Evolutionary conservation across 2,113 vertebrate genomes (phyloP), one percentile per base, ranked within the genome.

Genomic region (Origma solitaria): DNA sequence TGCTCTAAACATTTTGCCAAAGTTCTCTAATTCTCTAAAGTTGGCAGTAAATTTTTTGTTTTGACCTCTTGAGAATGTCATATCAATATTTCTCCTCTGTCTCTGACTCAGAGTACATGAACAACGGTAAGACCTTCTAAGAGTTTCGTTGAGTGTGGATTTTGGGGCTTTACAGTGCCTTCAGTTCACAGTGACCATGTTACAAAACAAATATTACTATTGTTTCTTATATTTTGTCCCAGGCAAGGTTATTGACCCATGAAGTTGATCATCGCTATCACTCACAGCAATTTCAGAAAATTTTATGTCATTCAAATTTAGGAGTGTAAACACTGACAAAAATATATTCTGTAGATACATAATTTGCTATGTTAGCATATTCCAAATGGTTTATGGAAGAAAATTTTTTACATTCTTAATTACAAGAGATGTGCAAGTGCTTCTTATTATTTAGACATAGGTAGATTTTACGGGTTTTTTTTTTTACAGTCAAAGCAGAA

Each of bases 141-240:
- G 60, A 65, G 11, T 42, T 20, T 57, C 0, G 0, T 49, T 4
- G 2, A 31, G 21, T 0, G 0, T 3, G 6, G 44, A 50, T 66
- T 76, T 35, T 58, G 44, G 25, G 25, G 9, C 21, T 11, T 57
- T 50, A 35, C 8, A 35, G 8, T 24, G 30, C 10, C 11, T 64
- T 79, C 40, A 44, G 16, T 60, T 82, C 33, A 33, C 3, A 57
- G 30, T 45, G 13, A 71, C 5, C 42, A 4, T 40, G 20, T 22
- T 89, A 25, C 23, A 62, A 68, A 50, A 54, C 4, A 69, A 14
- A n/a, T 61, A 6, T 65, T 83, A 51, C 8, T 54, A 23, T n/a
- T 78, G 9, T 4, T 4, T 87, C 20, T 38, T 60, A 9, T 15
- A 38, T 35, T 53, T 77, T 87, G 12, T 82, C 9, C 7, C 18